Evolutionary conservation across 2,113 vertebrate species (phyloP).

Genomic region (Solenodon paradoxus): DNA sequence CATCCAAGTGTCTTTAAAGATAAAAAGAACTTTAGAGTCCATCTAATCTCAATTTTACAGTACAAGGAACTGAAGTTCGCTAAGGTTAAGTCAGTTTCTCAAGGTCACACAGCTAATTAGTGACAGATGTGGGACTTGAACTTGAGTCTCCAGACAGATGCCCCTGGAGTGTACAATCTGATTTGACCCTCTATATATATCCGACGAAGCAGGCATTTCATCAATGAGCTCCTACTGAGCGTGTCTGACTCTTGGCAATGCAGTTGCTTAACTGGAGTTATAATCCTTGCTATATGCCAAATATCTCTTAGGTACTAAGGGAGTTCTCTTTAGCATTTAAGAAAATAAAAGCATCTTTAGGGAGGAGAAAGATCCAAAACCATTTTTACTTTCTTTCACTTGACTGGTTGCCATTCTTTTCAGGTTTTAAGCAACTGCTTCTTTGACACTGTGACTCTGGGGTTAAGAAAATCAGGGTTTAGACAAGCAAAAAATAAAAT

Average conservation of each 20-base stretch:
- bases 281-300: neutral
- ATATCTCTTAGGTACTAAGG: neutral
- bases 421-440: neutral
- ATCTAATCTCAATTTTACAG: neutral
- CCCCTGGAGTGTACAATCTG: neutral
- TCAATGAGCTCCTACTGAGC: neutral
- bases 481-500: neutral
- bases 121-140: neutral
- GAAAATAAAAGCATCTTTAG: neutral
- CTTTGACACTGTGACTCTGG: neutral
- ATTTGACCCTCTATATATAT: neutral
- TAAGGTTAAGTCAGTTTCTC: neutral
- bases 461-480: neutral
- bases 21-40: neutral
- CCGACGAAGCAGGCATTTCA: neutral
- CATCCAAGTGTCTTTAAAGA: slow-evolving; percentile 27
- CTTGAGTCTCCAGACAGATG: neutral
- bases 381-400: neutral
- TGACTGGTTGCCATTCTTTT: neutral
- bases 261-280: neutral
- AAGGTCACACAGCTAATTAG: slow-evolving; percentile 43
- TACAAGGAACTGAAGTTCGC: neutral
- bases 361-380: neutral
- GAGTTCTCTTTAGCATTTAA: slow-evolving; percentile 1
- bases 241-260: neutral